Evolutionary conservation across 2,113 vertebrate genomes (phyloP), one percentile per base, ranked within the genome.

Genomic region (Lampris incognitus): DNA sequence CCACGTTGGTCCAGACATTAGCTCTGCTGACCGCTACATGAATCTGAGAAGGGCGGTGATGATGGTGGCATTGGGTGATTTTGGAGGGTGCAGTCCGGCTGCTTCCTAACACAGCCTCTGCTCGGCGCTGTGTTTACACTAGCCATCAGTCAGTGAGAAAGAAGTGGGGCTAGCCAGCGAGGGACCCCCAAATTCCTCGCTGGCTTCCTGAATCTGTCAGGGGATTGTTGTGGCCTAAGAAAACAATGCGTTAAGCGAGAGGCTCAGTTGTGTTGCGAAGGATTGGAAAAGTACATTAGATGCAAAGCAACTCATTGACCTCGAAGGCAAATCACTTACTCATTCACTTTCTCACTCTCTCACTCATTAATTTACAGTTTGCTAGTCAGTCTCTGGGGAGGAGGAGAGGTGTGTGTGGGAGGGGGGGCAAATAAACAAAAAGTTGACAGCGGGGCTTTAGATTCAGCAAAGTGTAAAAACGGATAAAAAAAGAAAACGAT

Each of bases 191-290:
- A 37, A 64, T 61, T 74, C 69, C 72, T 4, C 41, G 37, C n/a
- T 3, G 9, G 1, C 24, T 73, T 71, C 66, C 24, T 11, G 9
- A 56, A 48, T 0, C 24, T 49, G 46, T 39, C 5, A 24, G 5
- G 59, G 76, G 42, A 84, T 74, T 61, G 63, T 11, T 24, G 11
- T 36, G 62, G 9, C n/a, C 41, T 13, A 24, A 66, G 51, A 70
- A 70, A 68, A 24, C 61, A 58, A 49, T 39, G 5, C 6, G 50
- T 40, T 36, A 36, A 39, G 70, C 66, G 4, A 0, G 49, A 56
- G 58, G 52, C 55, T 40, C 11, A 1, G 42, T 50, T 68, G 3
- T 46, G 24, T 24, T 24, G 24, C 24, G 24, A 24, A 24, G 24
- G 24, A 24, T 24, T 24, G 24, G 24, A 24, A 24, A 24, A 24